Percentiles rank a stretch among this genome's conserved stretches.
Evolutionary conservation across 1,140 invertebrate species (phyloP).

Genomic region (Physella acuta): DNA sequence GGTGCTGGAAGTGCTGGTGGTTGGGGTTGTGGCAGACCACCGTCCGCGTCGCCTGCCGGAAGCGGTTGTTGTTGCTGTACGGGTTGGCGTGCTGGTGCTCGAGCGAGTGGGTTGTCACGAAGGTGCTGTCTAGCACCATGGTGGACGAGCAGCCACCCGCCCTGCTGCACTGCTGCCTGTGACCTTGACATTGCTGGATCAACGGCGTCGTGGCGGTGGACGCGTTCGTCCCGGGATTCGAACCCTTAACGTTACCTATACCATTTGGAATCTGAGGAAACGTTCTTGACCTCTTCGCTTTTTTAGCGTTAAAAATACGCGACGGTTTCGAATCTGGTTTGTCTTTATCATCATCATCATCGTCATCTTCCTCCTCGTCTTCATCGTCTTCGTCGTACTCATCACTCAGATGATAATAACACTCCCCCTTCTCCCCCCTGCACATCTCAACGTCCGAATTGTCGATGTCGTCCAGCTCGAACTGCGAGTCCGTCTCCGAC

Average conservation of each 20-base stretch:
- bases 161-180: background rate
- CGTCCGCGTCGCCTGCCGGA: background rate
- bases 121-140: background rate
- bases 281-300: conserved; percentile 9
- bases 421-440: conserved; percentile 13
- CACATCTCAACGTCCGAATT: conserved; percentile 43
- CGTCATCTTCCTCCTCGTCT: conserved; percentile 9
- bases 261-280: background rate
- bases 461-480: conserved; percentile 47
- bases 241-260: background rate
- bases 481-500: conserved; percentile 42
- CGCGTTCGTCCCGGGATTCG: too few species aligned
- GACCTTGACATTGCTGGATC: background rate
- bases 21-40: conserved; percentile 11
- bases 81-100: background rate
- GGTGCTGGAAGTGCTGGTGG: background rate
- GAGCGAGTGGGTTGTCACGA: background rate
- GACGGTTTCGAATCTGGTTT: background rate
- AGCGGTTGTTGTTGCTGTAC: conserved; percentile 1
- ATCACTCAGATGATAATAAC: conserved; percentile 26
- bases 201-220: background rate
- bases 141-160: background rate
- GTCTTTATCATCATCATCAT: background rate
- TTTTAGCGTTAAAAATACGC: background rate
- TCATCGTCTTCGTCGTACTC: conserved; percentile 12